Evolutionary conservation across 2,797 vertebrate genomes (phyloP), one percentile per base, ranked within the genome.

Genomic region (Labeo calbasu): DNA sequence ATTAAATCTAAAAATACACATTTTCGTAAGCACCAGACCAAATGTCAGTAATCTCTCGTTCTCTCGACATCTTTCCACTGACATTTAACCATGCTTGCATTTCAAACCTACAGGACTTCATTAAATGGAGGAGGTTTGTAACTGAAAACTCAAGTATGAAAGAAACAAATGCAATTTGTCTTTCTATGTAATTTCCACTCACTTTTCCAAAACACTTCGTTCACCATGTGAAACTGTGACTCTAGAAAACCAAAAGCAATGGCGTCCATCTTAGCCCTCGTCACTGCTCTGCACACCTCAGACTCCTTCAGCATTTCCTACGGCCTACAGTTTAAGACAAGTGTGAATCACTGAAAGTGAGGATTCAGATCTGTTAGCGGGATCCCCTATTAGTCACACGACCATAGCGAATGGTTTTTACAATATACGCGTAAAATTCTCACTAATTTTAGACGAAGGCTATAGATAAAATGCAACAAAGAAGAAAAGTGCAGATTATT

Each of bases 31-130:
- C 89, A 81, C 36, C 86, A 73, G 88, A 77, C 79, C 85, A 89
- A 94, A 93, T 93, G 92, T 94, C 92, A 94, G 82, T 85, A 59
- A 84, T 86, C 82, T 93, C 81, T 89, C 82, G 70, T 82, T 87
- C 14, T 73, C 81, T 89, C 86, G 79, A 84, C 85, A 13, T 88
- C 79, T 94, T 91, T 94, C 94, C 94, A 89, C 90, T 95, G 94
- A 94, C 93, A 94, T 95, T 94, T 93, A 69, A 65, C 71, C 28
- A 53, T 87, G 53, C 86, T 82, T 90, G 82, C 89, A 88, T 89
- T 82, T 88, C 84, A 92, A 89, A 88, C 86, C 87, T 82, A 84
- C 86, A 81, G 69, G 78, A 78, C 83, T 82, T 82, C 78, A 84
- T 86, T 77, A 66, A 81, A 75, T 63, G 71, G 77, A 86, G 72